Conservation (phyloP, 2,113 vertebrate species). For the Vulpes lagopus region DNA sequence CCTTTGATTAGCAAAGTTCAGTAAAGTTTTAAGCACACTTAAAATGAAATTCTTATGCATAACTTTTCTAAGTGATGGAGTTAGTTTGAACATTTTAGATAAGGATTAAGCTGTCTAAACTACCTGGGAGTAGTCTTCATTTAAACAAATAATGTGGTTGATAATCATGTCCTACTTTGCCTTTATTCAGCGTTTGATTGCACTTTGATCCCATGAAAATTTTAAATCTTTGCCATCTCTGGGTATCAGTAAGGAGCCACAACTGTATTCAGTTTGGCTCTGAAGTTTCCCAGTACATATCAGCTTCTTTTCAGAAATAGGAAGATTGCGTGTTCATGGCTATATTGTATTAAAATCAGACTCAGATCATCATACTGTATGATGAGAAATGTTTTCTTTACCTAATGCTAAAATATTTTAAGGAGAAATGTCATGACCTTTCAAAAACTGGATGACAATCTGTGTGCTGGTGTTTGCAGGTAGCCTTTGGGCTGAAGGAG, state of each 20-base stretch:
- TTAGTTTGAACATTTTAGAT: constrained; percentile 49
- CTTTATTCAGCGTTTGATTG: constrained; percentile 65
- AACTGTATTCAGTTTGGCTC: constrained; percentile 47
- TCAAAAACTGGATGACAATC: constrained; percentile 18
- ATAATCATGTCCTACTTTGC: constrained; percentile 35
- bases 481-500: background rate
- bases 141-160: constrained; percentile 1
- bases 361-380: background rate
- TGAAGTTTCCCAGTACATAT: background rate
- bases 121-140: background rate
- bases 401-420: constrained; percentile 4
- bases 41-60: constrained; percentile 15
- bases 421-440: background rate
- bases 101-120: background rate
- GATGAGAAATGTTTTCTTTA: constrained; percentile 26
- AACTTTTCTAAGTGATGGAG: background rate
- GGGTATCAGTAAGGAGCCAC: background rate
- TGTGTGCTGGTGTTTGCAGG: background rate
- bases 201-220: constrained; percentile 53
- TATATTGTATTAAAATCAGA: constrained; percentile 26
- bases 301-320: background rate
- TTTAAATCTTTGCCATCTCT: constrained; percentile 43
- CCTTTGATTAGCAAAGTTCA: constrained; percentile 58
- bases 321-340: constrained; percentile 37
- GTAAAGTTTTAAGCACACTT: constrained; percentile 46